Base-by-base conservation (phyloP, 2,797 vertebrate species). In the Enteromius mattozi region DNA sequence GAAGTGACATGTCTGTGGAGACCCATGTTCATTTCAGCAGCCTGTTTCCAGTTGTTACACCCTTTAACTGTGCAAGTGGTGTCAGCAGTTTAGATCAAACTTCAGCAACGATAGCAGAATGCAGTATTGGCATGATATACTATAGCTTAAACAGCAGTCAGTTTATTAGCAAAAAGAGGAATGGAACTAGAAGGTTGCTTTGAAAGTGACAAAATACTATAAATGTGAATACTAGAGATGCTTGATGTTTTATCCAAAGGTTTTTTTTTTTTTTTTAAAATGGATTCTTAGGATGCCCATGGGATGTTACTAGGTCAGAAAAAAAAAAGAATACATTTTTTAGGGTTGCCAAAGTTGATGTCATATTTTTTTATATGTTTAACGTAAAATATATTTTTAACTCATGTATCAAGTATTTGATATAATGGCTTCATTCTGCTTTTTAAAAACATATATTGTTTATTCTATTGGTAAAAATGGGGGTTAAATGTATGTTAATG, bases 31-130 rank as follows among this genome's bases (percentile, higher is more conserved):
- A 49, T 63, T 24, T n/a, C 19, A 74, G 81, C 42, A 65, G 70
- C 56, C 56, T 37, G 56, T 83, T 76, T 83, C 16, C n/a, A 68
- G 61, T 83, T 68, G 61, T 83, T 76, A 27, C 71, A 40, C 30
- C 17, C 33, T 54, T 76, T 82, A 66, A 76, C 30, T 82, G 71
- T 51, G 14, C 66, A 33, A 30, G 33, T 75, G 40, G 51, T 82
- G 56, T 82, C 30, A 82, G 21, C 81, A 82, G 56, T 82, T 49
- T 16, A 24, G 70, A 35, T 82, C 70, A 51, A 66, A 40, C 45
- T 40, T 81, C 24, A 40, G 71, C 45, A 40, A 19, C n/a, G 16
- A 27, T 27, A 66, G 56, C 70, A 27, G 33, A 75, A 74, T 21
- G 3, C 35, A 33, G 24, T 45, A n/a, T 71, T 61, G 68, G 49